Base-by-base conservation (phyloP, 2,797 vertebrate species). In the Erpetoichthys calabaricus region DNA sequence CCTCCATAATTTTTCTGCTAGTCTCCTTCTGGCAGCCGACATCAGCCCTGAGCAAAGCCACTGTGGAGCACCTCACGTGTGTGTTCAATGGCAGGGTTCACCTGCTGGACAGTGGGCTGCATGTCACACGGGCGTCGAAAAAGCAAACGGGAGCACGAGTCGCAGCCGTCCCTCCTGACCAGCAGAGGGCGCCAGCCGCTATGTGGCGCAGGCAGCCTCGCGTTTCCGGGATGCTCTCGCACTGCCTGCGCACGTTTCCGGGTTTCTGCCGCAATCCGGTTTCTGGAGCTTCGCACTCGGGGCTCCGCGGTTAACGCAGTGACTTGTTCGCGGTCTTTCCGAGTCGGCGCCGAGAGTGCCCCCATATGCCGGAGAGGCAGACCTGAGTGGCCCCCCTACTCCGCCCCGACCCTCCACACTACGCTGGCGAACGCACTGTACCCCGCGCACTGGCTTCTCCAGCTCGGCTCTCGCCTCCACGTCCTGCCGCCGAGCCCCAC, bases 201-300 rank as follows among this genome's bases (percentile, higher is more conserved):
- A 73, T 67, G 65, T 65, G 65, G 72, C 25, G 25, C 25, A 25
- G 25, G 25, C 25, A 25, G 25, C 25, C 25, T 25, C 25, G 25
- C 25, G 25, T 25, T 25, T 25, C 25, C 25, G 25, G 25, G 25
- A 25, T 25, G 25, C 45, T 52, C n/a, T 57, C 44, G 9, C 45
- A 5, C 42, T 44, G 45, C 45, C 56, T 9, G 9, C 45, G 45
- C 56, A 57, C 45, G 51, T 76, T 76, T 85, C 84, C 84, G 81
- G 83, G 78, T 56, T 63, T 69, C 60, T 71, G 58, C 69, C 68
- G 69, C 76, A 62, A 63, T 69, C 72, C 61, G 69, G 70, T 72
- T 70, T 64, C 66, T 70, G 74, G 70, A 64, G 64, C 68, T 70
- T 69, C 62, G 57, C 56, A 71, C 67, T 71, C 75, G 75, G 75